These are phyloP conservation scores for Lymantria monacha DNA, from an alignment of 2,888 invertebrate genomes.

Conservation along the genomic window DNA sequence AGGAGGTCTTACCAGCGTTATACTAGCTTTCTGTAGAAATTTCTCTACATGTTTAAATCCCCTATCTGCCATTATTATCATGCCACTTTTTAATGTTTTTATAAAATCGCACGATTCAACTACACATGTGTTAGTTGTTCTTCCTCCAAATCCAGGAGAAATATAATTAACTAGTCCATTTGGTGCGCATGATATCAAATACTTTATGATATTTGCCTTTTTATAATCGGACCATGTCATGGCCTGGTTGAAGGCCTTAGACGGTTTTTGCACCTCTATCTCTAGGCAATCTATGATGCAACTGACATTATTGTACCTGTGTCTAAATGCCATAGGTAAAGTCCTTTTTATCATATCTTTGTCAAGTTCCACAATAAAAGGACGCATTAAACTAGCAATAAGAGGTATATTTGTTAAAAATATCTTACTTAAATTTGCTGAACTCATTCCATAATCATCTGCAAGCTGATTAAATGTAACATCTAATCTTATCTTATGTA, in stretches of 20 bases:
- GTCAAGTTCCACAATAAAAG: constrained; percentile 9
- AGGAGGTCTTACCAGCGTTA: constrained; percentile 5
- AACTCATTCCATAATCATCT: constrained; percentile 10
- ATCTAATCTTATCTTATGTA: constrained; percentile 16
- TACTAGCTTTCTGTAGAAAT: not conserved
- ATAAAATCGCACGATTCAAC: constrained; percentile 12
- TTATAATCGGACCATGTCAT: constrained; percentile 49
- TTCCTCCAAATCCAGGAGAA: constrained; percentile 31
- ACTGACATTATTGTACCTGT: constrained; percentile 32
- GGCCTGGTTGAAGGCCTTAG: constrained; percentile 39
- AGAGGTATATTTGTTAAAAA: constrained; percentile 15
- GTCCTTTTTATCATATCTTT: constrained; percentile 9
- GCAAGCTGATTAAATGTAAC: constrained; percentile 6
- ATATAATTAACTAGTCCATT: constrained; percentile 37
- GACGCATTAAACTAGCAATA: constrained; percentile 8
- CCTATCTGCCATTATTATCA: constrained; percentile 7
- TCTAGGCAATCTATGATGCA: constrained; percentile 52
- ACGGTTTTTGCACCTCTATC: constrained; percentile 50
- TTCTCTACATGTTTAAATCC: constrained; percentile 12
- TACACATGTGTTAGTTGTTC: constrained; percentile 17
- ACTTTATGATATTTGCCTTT: constrained; percentile 36
- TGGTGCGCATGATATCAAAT: no score
- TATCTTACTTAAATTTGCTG: constrained; percentile 6
- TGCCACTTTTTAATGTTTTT: constrained; percentile 3
- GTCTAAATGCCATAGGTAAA: constrained; percentile 34